Base-by-base conservation (phyloP, 2,113 vertebrate genomes). In the Hypocryptadius cinnamomeus region DNA sequence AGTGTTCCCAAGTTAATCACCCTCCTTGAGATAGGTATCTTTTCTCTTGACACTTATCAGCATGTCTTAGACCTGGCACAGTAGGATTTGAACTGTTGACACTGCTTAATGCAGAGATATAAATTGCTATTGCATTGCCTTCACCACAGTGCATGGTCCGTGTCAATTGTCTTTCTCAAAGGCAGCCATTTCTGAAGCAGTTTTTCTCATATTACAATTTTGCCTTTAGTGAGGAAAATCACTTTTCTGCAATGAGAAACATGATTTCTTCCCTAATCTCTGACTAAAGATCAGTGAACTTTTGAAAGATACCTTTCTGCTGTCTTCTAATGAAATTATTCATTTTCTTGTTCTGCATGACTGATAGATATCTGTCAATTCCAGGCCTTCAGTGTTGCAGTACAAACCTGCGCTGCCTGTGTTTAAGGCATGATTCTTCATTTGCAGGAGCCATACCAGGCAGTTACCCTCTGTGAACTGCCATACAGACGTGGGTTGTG, bases 81-180 rank as follows among this genome's bases (percentile, higher is more conserved):
- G 51, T 35, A 56, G 51, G 60, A 63, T 40, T 85, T 66, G 72
- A 92, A 60, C 44, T 78, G 30, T 42, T 71, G 70, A 66, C 28
- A 7, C 19, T 40, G 48, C 51, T 84, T 93, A 88, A 73, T 42
- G 66, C 45, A 92, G 76, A 53, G 45, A 70, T 40, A 70, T 19
- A 79, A 77, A 70, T 66, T 94, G 44, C 40, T 71, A 7, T 64
- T 77, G 39, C 39, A 11, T 87, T 71, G 44, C 68, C 44, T 83
- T 90, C 2, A 1, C 45, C 30, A 37, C 0, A 0, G 72, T 74
- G 69, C 6, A 1, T 44, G 18, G 20, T 60, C 56, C 24, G 12
- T 92, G 76, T 81, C 83, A 88, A 0, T 88, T 90, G 37, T 60
- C 44, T 71, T 17, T 76, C 69, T 78, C 47, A 35, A 27, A 70